A percentile compares a stretch with the other conserved stretches of the same genome.
phyloP scores from a whole-genome alignment of 2,888 invertebrate genomes.

The Caprella mutica region DNA sequence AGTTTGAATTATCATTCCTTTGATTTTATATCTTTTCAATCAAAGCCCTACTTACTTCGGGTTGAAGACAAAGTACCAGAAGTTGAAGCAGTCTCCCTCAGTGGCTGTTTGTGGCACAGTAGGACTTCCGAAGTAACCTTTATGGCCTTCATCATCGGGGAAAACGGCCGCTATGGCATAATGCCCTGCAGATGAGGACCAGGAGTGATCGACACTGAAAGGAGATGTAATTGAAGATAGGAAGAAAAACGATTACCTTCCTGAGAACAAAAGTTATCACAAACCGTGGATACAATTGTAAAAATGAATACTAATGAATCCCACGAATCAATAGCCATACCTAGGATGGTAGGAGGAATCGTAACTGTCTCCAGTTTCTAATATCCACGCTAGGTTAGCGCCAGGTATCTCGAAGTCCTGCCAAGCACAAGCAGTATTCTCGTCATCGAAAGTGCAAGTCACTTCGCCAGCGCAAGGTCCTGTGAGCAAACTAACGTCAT shows the following conservation, averaged over 20 bases:
- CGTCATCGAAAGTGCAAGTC: constrained; percentile 22
- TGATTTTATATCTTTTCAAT: no score
- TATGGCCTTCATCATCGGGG: neutral
- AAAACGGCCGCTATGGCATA: constrained; percentile 11
- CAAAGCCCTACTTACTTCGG: constrained; percentile 12
- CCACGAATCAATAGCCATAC: neutral
- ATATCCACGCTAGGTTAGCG: constrained; percentile 11
- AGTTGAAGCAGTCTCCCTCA: constrained; percentile 29
- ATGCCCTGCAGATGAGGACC: constrained; percentile 15
- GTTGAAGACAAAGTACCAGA: constrained; percentile 26
- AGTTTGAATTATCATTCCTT: no score
- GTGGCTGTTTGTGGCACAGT: constrained; percentile 7
- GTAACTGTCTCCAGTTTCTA: constrained; percentile 9
- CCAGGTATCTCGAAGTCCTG: neutral
- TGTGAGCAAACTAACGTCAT: constrained; percentile 13
- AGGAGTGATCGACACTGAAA: constrained; percentile 21
- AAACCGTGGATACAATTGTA: neutral
- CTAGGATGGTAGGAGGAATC: neutral
- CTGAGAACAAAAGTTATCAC: neutral
- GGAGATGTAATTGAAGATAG: neutral
- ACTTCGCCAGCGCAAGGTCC: constrained; percentile 17
- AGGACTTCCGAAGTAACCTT: constrained; percentile 9
- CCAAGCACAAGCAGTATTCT: constrained; percentile 14
- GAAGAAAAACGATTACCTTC: neutral
- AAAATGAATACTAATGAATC: neutral